Percentiles rank a stretch among this genome's conserved stretches.
phyloP scores from a whole-genome alignment of 1,140 invertebrate species.

The Sinonovacula constricta region DNA sequence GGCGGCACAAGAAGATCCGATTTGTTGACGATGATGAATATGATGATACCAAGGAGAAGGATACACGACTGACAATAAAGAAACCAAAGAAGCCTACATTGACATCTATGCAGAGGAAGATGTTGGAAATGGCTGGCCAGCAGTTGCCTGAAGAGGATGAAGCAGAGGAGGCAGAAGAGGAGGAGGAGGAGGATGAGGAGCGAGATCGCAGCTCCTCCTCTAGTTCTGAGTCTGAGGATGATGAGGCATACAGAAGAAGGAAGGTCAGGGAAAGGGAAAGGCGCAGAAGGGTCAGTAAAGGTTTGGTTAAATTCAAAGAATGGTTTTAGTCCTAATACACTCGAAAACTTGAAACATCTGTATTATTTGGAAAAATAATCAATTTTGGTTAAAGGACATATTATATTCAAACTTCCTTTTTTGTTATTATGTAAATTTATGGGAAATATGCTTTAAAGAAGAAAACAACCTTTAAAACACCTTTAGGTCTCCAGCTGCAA shows the following conservation, averaged over 20 bases:
- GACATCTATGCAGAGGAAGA: constrained; percentile 89
- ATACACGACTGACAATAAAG: constrained; percentile 68
- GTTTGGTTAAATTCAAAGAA: too few species aligned
- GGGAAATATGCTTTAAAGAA: too few species aligned
- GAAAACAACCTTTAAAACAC: too few species aligned
- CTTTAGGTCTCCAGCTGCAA: too few species aligned
- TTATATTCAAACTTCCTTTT: too few species aligned
- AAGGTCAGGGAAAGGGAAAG: constrained; percentile 41
- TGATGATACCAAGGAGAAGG: constrained; percentile 75
- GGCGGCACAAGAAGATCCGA: constrained; percentile 83
- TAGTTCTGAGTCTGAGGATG: constrained; percentile 45
- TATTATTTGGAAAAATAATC: too few species aligned
- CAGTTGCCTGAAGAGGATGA: constrained; percentile 91
- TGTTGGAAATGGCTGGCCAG: constrained; percentile 89
- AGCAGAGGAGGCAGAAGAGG: constrained; percentile 49
- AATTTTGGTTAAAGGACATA: too few species aligned
- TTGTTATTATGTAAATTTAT: too few species aligned
- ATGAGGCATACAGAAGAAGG: constrained; percentile 43
- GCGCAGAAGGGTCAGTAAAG: constrained; percentile 8
- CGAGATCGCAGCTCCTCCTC: constrained; percentile 6
- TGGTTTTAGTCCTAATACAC: too few species aligned
- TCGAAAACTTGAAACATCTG: too few species aligned
- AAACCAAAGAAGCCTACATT: constrained; percentile 65
- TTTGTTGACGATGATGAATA: constrained; percentile 83
- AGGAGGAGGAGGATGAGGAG: constrained; percentile 49